Percentiles rank a stretch among this genome's conserved stretches.
These are phyloP conservation scores for Timema cristinae DNA, from an alignment of 2,888 invertebrate genomes.

Conservation along the genomic window DNA sequence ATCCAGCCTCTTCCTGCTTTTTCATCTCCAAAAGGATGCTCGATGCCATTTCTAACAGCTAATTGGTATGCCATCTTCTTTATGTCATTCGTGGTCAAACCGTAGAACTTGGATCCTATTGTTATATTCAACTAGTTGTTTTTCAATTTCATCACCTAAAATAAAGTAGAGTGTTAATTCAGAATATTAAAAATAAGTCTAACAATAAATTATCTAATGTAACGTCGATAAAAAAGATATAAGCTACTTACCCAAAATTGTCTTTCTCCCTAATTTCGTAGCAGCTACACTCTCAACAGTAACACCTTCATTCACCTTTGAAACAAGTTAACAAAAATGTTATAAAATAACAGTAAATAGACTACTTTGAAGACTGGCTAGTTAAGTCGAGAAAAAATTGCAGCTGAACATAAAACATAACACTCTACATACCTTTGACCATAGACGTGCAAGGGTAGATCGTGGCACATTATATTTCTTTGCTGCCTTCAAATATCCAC, in stretches of 20 bases:
- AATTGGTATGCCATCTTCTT: slow-evolving; percentile 13
- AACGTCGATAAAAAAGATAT: background rate
- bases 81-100: slow-evolving; percentile 6
- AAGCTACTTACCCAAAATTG: slow-evolving; percentile 3
- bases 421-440: background rate
- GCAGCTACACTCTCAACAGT: background rate
- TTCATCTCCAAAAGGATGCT: slow-evolving; percentile 12
- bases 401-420: background rate
- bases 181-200: slow-evolving; percentile 1
- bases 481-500: background rate
- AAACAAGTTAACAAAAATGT: background rate
- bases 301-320: background rate
- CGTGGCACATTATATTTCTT: slow-evolving; percentile 12
- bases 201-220: background rate
- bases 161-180: background rate
- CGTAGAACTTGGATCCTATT: slow-evolving; percentile 1
- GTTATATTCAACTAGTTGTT: slow-evolving; percentile 5
- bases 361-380: background rate
- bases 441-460: slow-evolving; percentile 10
- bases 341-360: background rate
- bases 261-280: slow-evolving; percentile 16
- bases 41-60: slow-evolving; percentile 12
- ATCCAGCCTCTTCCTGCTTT: background rate
- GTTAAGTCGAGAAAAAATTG: background rate
- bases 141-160: slow-evolving; percentile 15